Evolutionary conservation across 2,888 invertebrate species (phyloP).

Genomic region (Drosophila formosana): DNA sequence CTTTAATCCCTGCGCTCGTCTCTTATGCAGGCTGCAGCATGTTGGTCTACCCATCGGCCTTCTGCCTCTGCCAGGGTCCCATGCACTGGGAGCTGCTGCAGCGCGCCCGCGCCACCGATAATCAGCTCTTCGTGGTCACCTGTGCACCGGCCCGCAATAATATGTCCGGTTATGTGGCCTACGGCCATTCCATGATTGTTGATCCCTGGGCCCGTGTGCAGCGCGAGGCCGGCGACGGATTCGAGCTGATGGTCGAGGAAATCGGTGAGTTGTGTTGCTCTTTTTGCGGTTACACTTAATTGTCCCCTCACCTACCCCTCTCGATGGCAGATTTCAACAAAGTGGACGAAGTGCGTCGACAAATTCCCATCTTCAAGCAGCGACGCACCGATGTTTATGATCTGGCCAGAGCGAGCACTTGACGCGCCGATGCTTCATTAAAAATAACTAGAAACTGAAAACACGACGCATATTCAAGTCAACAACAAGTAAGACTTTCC

Average conservation of each 20-base stretch:
- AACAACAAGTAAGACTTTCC: not conserved
- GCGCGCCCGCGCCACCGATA: slow-evolving; percentile 93
- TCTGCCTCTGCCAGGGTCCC: slow-evolving; percentile 89
- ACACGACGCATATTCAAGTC: slow-evolving; percentile 17
- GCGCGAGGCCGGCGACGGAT: slow-evolving; percentile 89
- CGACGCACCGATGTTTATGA: slow-evolving; percentile 91
- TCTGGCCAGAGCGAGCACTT: slow-evolving; percentile 62
- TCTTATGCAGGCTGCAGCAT: slow-evolving; percentile 90
- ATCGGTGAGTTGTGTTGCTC: slow-evolving; percentile 87
- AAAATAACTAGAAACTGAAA: slow-evolving; percentile 11
- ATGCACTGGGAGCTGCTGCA: slow-evolving; percentile 96
- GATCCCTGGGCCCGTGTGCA: slow-evolving; percentile 92
- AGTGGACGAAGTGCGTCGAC: slow-evolving; percentile 91
- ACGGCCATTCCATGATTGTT: slow-evolving; percentile 94
- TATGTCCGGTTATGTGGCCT: slow-evolving; percentile 93
- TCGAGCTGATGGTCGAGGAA: slow-evolving; percentile 90
- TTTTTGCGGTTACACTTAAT: not conserved
- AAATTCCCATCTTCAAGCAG: slow-evolving; percentile 93
- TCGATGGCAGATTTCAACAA: slow-evolving; percentile 88
- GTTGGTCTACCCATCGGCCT: slow-evolving; percentile 96
- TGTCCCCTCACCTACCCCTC: too few species aligned
- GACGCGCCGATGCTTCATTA: slow-evolving; percentile 14
- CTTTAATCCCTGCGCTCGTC: not conserved
- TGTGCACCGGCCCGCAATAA: slow-evolving; percentile 93
- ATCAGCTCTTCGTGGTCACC: slow-evolving; percentile 94